Base-by-base conservation (phyloP, 2,888 invertebrate genomes). In the Apoda limacodes region DNA sequence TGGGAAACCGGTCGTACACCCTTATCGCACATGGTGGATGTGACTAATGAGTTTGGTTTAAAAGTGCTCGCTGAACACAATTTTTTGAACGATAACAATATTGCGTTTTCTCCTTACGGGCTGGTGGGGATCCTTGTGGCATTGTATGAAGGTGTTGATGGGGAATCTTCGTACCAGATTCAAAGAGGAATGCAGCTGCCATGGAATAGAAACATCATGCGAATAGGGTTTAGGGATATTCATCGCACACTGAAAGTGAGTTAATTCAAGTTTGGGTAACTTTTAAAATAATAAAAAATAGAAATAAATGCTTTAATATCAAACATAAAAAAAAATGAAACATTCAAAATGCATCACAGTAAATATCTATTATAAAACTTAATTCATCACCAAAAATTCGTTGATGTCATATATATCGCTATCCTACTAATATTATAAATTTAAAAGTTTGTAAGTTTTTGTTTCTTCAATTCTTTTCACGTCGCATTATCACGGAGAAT, bases 41-140 rank as follows among this genome's bases (percentile, higher is more conserved):
- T 89, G 21, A 87, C 90, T 23, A 93, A 93, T 60, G 86, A 87
- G 55, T 82, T 90, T 42, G 87, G 88, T 30, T 70, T 88, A 40
- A 85, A 85, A 59, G 82, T 90, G 46, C 78, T 93, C 1, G 81
- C 88, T 49, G 85, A 86, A 60, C 88, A 89, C 51, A 87, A 88
- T 52, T 85, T 86, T 63, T 78, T 86, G 48, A 89, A 89, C 62
- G 85, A 86, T 26, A 88, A 89, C 57, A 93, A 93, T 62, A 88
- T 92, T 31, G 93, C 92, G 3, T 88, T 93, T 56, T 93, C 93
- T 0, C 93, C 93, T 6, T 91, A 92, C 42, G 92, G 93, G 3
- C 75, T 91, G 35, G 86, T 88, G 52, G 92, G 92, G 46, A 90
- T 93, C 13, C 68, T 93, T 46, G 85, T 90, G 32, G 90, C 92